Evolutionary conservation across 1,140 invertebrate species (phyloP).

Genomic region (Camponotus floridanus): DNA sequence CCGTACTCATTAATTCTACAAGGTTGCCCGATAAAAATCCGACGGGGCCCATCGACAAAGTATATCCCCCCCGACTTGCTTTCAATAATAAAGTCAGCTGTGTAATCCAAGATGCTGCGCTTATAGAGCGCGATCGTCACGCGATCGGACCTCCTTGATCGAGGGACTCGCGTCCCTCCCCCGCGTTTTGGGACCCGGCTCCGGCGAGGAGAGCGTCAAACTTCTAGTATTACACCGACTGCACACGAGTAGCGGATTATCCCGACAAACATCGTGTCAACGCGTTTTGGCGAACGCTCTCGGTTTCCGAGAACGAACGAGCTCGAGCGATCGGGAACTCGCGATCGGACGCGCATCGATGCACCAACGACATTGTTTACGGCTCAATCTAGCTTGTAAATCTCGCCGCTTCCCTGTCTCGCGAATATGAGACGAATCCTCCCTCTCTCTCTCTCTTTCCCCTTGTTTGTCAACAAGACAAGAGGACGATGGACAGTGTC

Average conservation of each 20-base stretch:
- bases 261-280: slow-evolving; percentile 54
- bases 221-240: slow-evolving; percentile 67
- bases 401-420: slow-evolving; percentile 33
- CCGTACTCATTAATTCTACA: slow-evolving; percentile 53
- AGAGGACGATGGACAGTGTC: neutral
- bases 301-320: slow-evolving; percentile 43
- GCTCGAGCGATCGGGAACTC: neutral
- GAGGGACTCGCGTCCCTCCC: neutral
- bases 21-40: slow-evolving; percentile 49
- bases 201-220: slow-evolving; percentile 38
- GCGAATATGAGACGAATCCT: neutral
- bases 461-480: neutral
- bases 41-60: slow-evolving; percentile 25
- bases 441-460: neutral
- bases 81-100: slow-evolving; percentile 58
- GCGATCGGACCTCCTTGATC: slow-evolving; percentile 36
- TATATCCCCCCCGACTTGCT: slow-evolving; percentile 25
- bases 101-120: slow-evolving; percentile 60
- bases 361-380: slow-evolving; percentile 33
- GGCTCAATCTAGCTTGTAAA: slow-evolving; percentile 27
- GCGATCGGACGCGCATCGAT: slow-evolving; percentile 38
- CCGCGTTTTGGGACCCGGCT: neutral
- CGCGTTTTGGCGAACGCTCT: slow-evolving; percentile 38
- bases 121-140: slow-evolving; percentile 25
- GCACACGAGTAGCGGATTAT: slow-evolving; percentile 12